phyloP scores from a whole-genome alignment of 2,113 vertebrate species.

The Picathartes gymnocephalus region DNA sequence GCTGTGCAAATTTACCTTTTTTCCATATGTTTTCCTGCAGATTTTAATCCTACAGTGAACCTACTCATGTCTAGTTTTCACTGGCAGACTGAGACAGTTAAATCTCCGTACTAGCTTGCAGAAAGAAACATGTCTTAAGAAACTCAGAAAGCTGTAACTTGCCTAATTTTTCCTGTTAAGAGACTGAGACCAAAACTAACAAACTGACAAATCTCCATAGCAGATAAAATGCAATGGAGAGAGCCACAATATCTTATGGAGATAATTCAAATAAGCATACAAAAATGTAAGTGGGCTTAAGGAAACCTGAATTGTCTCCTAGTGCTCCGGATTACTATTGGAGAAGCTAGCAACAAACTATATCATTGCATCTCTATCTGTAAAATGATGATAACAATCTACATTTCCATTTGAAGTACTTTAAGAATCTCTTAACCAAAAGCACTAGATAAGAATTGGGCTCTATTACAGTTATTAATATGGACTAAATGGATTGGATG shows the following conservation, averaged over 20 bases:
- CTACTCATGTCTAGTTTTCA: background rate
- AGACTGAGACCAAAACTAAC: background rate
- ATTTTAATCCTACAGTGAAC: background rate
- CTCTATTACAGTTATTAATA: background rate
- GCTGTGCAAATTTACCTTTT: background rate
- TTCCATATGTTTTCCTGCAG: background rate
- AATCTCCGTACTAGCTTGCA: background rate
- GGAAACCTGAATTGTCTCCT: background rate
- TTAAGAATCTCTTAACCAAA: background rate
- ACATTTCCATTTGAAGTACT: background rate
- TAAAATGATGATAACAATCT: background rate
- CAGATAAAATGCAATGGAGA: background rate
- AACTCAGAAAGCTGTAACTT: background rate
- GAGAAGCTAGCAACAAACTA: background rate
- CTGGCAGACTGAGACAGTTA: background rate
- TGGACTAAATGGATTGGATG: background rate
- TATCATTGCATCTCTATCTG: background rate
- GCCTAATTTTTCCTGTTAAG: background rate
- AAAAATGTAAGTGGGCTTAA: background rate
- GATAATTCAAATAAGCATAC: background rate
- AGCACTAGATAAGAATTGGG: background rate
- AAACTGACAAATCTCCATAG: background rate
- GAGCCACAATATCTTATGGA: background rate
- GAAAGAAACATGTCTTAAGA: background rate
- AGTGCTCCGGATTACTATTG: background rate